phyloP scores from a whole-genome alignment of 2,888 invertebrate genomes.

The Aphelenchoides bicaudatus region DNA sequence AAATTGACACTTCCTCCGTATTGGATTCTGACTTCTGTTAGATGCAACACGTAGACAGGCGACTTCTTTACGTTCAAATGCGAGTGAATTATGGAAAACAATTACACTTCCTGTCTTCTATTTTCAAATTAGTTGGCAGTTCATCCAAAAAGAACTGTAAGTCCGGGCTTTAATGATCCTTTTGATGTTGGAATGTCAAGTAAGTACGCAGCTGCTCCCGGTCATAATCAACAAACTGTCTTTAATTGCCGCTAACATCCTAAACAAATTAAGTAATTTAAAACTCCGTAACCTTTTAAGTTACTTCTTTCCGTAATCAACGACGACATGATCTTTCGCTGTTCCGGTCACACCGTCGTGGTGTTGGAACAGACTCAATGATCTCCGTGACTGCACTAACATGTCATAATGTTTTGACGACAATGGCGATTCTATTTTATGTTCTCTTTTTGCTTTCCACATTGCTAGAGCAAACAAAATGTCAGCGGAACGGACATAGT shows the following conservation, averaged over 20 bases:
- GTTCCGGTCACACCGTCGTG: conserved; percentile 97
- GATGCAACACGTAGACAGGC: conserved; percentile 72
- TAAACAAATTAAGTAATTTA: no score
- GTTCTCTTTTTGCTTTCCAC: conserved; percentile 24
- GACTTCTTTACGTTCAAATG: conserved; percentile 73
- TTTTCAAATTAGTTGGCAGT: conserved; percentile 72
- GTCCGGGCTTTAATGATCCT: conserved; percentile 24
- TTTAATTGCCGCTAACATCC: conserved; percentile 12
- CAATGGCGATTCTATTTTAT: neutral
- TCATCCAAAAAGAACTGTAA: conserved; percentile 73
- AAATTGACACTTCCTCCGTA: conserved; percentile 17
- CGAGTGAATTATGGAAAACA: conserved; percentile 79
- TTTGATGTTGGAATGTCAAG: conserved; percentile 21
- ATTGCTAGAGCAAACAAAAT: conserved; percentile 62
- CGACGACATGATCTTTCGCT: conserved; percentile 80
- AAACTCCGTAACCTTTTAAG: conserved; percentile 1
- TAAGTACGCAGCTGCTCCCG: conserved; percentile 21
- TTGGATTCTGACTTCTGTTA: neutral
- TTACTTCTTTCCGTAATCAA: conserved; percentile 68
- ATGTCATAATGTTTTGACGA: conserved; percentile 61
- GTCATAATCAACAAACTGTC: conserved; percentile 22
- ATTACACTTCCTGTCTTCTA: conserved; percentile 74
- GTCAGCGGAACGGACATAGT: conserved; percentile 30
- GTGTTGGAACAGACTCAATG: conserved; percentile 86
- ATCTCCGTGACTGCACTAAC: conserved; percentile 71